Conservation (phyloP, 2,113 vertebrate genomes). For the Saimiri boliviensis region DNA sequence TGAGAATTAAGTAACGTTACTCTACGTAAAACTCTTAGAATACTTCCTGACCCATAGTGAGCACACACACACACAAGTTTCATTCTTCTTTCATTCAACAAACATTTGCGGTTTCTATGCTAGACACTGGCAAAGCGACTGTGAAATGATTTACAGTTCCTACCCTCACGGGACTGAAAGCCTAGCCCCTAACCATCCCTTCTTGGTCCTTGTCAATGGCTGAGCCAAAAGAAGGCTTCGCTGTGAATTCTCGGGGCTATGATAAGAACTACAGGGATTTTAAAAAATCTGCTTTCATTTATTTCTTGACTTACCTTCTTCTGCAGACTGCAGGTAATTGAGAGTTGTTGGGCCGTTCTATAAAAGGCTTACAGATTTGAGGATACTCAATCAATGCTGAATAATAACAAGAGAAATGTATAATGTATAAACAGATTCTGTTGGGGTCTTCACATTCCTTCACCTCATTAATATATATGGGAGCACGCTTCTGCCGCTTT, state of each 20-base stretch:
- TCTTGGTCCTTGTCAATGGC: not conserved
- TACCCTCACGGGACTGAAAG: not conserved
- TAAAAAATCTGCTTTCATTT: not conserved
- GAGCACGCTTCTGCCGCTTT: not conserved
- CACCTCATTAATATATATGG: slow-evolving; percentile 65
- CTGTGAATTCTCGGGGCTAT: not conserved
- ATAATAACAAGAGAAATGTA: slow-evolving; percentile 68
- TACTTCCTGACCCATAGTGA: not conserved
- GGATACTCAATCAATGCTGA: slow-evolving; percentile 66
- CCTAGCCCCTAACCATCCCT: not conserved
- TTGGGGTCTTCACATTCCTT: slow-evolving; percentile 42
- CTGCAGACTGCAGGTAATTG: not conserved
- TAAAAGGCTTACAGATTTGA: slow-evolving; percentile 53
- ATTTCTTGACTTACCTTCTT: not conserved
- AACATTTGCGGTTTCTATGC: not conserved
- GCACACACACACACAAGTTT: not conserved
- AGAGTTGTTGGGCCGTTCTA: slow-evolving; percentile 47
- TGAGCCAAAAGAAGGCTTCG: not conserved
- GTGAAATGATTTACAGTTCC: not conserved
- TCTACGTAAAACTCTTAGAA: not conserved
- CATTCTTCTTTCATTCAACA: not conserved
- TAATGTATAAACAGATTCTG: slow-evolving; percentile 69
- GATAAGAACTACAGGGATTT: not conserved
- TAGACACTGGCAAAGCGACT: not conserved
- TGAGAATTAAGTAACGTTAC: not conserved